Evolutionary conservation across 64 coral and sea anemone species (phyloP).

Genomic region (Acropora yongei): DNA sequence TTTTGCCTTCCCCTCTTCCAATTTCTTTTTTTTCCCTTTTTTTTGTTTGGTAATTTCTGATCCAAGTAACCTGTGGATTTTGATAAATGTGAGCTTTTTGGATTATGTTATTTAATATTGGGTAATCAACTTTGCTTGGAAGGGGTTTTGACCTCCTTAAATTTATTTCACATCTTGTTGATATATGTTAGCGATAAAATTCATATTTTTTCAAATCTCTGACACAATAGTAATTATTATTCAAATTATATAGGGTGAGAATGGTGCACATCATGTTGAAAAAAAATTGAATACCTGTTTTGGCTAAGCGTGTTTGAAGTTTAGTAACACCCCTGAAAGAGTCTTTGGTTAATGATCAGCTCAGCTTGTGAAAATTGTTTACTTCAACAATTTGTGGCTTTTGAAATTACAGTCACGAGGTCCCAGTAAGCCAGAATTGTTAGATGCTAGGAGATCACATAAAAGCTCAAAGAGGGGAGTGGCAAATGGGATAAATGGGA

Average conservation of each 20-base stretch:
- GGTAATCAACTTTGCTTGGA: background rate
- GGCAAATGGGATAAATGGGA: slow-evolving; percentile 90
- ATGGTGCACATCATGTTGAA: no score
- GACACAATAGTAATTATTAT: background rate
- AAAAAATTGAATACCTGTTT: no score
- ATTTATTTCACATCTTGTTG: background rate
- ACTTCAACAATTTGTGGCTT: background rate
- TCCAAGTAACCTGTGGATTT: background rate
- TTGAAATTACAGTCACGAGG: slow-evolving; percentile 67
- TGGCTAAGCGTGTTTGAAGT: no score
- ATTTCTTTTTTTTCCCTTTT: slow-evolving; percentile 1
- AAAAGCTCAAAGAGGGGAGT: slow-evolving; percentile 77
- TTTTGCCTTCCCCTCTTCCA: background rate
- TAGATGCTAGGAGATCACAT: slow-evolving; percentile 67
- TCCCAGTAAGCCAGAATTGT: slow-evolving; percentile 73
- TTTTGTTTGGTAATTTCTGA: background rate
- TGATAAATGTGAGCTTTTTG: background rate
- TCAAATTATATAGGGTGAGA: background rate
- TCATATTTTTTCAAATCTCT: background rate
- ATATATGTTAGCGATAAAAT: background rate
- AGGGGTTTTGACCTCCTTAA: background rate
- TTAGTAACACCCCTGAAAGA: background rate
- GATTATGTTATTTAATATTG: background rate
- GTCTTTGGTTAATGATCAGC: background rate
- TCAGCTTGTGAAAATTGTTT: background rate